Evolutionary conservation across 2,888 invertebrate genomes (phyloP), one percentile per base, ranked within the genome.

Genomic region (Julus scandinavius): DNA sequence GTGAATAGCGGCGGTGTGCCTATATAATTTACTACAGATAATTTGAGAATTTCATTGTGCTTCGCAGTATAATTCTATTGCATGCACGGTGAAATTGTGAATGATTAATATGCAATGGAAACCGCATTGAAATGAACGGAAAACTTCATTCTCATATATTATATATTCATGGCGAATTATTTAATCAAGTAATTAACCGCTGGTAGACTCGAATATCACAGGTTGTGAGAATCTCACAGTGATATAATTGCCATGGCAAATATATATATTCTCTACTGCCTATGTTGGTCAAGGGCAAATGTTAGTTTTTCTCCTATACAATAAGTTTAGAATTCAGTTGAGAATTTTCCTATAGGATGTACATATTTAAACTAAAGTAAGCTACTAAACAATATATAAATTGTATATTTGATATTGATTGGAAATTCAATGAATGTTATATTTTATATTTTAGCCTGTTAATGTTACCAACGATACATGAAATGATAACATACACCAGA

Each of bases 81-180:
- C 72, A 29, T 29, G 29, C 29, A 72, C 29, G 72, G 72, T 72
- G 72, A 72, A 72, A 72, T 72, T 29, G 72, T 29, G 72, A 63
- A 72, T 29, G 72, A 72, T 72, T 29, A 72, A 72, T 72, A 29
- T 29, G 72, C 72, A 29, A 11, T 29, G 29, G 72, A 72, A 72
- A 72, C 72, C 72, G 29, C 72, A 29, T 29, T 72, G 72, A 72
- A 72, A 72, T 72, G 72, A 72, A 72, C 72, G 72, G 72, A 72
- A 29, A 72, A 72, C 29, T 54, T 72, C 9, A 72, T 29, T 11
- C 72, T 11, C 29, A 20, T 72, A 29, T 72, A 72, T 29, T 2
- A 54, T 72, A 29, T 72, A 72, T 72, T 72, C 72, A n/a, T 72
- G 9, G 72, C 29, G 5, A 72, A 72, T 72, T 72, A 72, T 72